A percentile compares a stretch with the other conserved stretches of the same genome.
These are phyloP conservation scores for Notiomystis cincta DNA, from an alignment of 2,113 vertebrate species.

Conservation along the genomic window DNA sequence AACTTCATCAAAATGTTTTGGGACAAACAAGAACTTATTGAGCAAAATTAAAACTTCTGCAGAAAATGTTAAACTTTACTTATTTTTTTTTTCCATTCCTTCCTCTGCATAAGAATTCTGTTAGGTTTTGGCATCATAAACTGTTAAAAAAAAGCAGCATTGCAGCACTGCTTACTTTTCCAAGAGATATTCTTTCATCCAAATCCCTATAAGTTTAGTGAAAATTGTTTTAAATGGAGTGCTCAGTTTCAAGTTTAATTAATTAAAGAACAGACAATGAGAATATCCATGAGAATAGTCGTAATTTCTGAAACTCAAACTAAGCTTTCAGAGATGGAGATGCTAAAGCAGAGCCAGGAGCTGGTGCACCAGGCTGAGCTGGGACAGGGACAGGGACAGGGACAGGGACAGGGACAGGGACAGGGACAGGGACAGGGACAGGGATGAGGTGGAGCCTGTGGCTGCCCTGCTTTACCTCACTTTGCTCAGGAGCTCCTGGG, in stretches of 20 bases:
- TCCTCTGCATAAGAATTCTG: neutral
- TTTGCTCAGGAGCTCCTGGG: neutral
- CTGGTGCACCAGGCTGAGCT: neutral
- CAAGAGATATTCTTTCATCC: neutral
- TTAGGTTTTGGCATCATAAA: neutral
- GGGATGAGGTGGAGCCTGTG: rapidly evolving
- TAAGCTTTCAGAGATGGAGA: neutral
- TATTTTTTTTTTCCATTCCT: neutral
- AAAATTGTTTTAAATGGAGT: neutral
- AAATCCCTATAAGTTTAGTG: neutral
- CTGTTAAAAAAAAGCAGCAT: neutral
- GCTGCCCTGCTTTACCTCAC: neutral
- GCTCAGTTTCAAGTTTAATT: neutral
- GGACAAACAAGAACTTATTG: neutral
- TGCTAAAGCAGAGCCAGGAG: neutral
- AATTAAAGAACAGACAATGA: neutral
- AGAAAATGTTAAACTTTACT: neutral
- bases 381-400: neutral
- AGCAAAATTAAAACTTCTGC: neutral
- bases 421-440: too few species aligned
- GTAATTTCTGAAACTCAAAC: neutral
- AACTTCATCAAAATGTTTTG: neutral
- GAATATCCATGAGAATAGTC: neutral
- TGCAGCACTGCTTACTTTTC: neutral
- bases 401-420: neutral